Percentiles rank a stretch among this genome's conserved stretches.
Conservation (phyloP, 2,113 vertebrate species). For the Ahaetulla prasina region DNA sequence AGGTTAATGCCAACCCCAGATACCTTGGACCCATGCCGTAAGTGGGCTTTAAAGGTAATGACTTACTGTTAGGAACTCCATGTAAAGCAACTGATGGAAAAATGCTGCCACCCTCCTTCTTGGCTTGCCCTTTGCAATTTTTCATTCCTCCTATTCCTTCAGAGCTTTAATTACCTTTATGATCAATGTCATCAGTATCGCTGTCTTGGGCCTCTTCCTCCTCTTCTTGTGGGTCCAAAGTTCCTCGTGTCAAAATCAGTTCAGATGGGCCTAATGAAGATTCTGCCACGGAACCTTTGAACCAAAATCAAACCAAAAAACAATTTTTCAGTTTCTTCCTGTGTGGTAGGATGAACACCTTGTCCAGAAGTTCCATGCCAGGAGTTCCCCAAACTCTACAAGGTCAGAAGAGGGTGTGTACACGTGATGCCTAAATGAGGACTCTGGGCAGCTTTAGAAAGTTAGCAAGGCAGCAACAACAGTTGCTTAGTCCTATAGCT, state of each 20-base stretch:
- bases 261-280: slow-evolving; percentile 77
- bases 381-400: background rate
- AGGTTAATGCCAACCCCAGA: background rate
- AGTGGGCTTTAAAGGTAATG: background rate
- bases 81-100: background rate
- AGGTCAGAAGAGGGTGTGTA: background rate
- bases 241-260: slow-evolving; percentile 87
- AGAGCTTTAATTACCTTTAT: slow-evolving; percentile 72
- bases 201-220: slow-evolving; percentile 70
- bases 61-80: background rate
- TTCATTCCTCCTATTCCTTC: background rate
- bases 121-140: background rate
- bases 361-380: background rate
- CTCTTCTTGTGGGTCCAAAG: slow-evolving; percentile 74
- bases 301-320: background rate
- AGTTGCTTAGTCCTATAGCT: background rate
- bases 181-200: slow-evolving; percentile 91
- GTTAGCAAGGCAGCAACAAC: background rate
- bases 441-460: background rate
- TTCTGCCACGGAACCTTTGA: slow-evolving; percentile 42
- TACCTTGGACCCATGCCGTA: background rate
- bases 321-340: background rate
- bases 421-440: background rate
- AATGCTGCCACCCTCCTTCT: background rate
- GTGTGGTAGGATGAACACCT: background rate